Evolutionary conservation across 1,140 invertebrate species (phyloP).

Genomic region (Diuraphis noxia): DNA sequence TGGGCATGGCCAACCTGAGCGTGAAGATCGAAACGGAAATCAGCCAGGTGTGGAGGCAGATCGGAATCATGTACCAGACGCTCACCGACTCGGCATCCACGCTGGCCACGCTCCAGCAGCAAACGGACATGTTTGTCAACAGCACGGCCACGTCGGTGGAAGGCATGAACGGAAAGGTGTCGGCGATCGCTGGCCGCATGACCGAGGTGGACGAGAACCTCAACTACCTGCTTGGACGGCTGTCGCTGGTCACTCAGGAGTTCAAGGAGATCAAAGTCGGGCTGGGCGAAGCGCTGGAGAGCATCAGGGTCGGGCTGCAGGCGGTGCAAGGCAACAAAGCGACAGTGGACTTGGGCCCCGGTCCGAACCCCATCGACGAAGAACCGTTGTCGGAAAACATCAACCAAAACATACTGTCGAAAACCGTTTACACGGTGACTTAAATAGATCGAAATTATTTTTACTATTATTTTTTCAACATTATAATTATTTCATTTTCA

Average conservation of each 20-base stretch:
- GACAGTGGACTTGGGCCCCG: conserved; percentile 55
- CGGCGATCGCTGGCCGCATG: conserved; percentile 77
- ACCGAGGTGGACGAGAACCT: conserved; percentile 80
- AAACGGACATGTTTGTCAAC: conserved; percentile 80
- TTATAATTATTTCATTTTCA: neutral
- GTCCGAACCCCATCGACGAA: conserved; percentile 58
- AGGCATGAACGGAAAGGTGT: conserved; percentile 78
- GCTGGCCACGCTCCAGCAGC: conserved; percentile 75
- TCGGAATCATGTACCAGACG: conserved; percentile 78
- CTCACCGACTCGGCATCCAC: conserved; percentile 75
- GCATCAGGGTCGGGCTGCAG: conserved; percentile 71
- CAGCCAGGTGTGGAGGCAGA: conserved; percentile 65
- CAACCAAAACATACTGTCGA: neutral
- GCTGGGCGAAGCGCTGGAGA: conserved; percentile 71
- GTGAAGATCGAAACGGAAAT: conserved; percentile 79
- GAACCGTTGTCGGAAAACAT: conserved; percentile 22
- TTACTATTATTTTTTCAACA: neutral
- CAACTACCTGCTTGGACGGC: conserved; percentile 79
- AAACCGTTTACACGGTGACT: conserved; percentile 29
- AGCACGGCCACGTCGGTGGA: conserved; percentile 80
- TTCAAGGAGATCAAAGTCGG: conserved; percentile 82
- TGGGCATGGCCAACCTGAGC: conserved; percentile 74
- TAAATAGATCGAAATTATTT: neutral
- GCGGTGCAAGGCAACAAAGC: conserved; percentile 60
- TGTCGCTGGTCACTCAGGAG: conserved; percentile 81